Evolutionary conservation across 2,113 vertebrate species (phyloP).

Genomic region (Tragelaphus scriptus): DNA sequence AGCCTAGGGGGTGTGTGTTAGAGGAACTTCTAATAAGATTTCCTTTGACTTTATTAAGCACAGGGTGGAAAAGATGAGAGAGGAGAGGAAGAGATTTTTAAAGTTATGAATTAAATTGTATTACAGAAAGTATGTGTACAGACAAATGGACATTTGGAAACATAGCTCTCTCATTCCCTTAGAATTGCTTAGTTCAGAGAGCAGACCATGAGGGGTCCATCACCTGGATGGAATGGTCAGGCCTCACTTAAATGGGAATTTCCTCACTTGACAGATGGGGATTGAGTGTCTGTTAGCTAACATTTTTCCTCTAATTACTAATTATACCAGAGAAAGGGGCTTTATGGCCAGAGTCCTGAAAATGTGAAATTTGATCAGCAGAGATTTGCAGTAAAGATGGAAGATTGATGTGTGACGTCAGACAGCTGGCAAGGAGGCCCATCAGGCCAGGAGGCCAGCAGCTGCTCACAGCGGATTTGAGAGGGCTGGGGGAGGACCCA

Average conservation of each 20-base stretch:
- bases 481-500: not conserved
- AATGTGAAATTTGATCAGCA: slow-evolving; percentile 81
- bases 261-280: slow-evolving; percentile 83
- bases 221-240: slow-evolving; percentile 55
- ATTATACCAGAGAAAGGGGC: slow-evolving; percentile 80
- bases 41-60: not conserved
- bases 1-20: not conserved
- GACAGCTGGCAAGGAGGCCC: slow-evolving; percentile 78
- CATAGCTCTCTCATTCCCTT: not conserved
- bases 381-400: slow-evolving; percentile 83
- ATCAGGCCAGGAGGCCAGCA: slow-evolving; percentile 71
- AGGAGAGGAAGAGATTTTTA: rapidly evolving
- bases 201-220: not conserved
- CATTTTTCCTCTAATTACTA: slow-evolving; percentile 84
- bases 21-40: not conserved
- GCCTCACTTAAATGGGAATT: slow-evolving; percentile 70
- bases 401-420: slow-evolving; percentile 84
- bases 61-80: not conserved
- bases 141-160: slow-evolving; percentile 7
- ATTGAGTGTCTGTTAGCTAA: slow-evolving; percentile 88
- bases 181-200: slow-evolving; percentile 43
- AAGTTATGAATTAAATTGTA: slow-evolving; percentile 44
- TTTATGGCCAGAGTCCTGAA: slow-evolving; percentile 75
- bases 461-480: slow-evolving; percentile 74
- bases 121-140: not conserved